Base-by-base conservation (phyloP, 2,113 vertebrate genomes). In the Xenus cinereus region DNA sequence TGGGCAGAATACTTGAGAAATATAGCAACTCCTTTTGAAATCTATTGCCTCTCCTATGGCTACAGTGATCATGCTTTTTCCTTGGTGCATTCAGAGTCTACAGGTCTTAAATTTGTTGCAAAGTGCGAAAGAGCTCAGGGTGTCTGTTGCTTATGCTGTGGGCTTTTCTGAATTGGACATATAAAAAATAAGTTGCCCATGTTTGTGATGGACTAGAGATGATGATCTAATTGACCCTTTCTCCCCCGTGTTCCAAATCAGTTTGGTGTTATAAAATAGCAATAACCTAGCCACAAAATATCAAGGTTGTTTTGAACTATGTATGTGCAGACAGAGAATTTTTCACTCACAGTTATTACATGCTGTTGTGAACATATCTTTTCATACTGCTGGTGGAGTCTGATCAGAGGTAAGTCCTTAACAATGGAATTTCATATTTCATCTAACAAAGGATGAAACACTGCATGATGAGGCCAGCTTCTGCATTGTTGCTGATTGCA, bases 381-480 rank as follows among this genome's bases (percentile, higher is more conserved):
- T 92, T 48, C 37, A 59, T 22, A 39, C 18, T 28, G 41, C 23
- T 74, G 30, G 12, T 23, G 39, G 43, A 72, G 17, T 57, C 46
- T 54, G 14, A 71, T 21, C 53, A 75, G 53, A 72, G 6, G 3
- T 30, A 64, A 74, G 45, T n/a, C 35, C 71, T 91, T 79, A 69
- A 39, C 56, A 66, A 3, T 39, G 45, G 53, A 89, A 91, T 79
- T 75, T 37, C 9, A 7, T 50, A 57, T 87, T 90, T 94, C 91
- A 41, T 91, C 75, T 78, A 90, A 76, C 16, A 62, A 3, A 22
- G n/a, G 27, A 48, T 48, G 53, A 72, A 95, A 81, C 14, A 35
- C 3, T 0, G 0, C 3, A 74, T 2, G 7, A 46, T 30, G 21
- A 89, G 12, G 32, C 43, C 46, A 87, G 54, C 19, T 51, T 75